Conservation (phyloP, 2,113 vertebrate species). For the Hassar affinis region DNA sequence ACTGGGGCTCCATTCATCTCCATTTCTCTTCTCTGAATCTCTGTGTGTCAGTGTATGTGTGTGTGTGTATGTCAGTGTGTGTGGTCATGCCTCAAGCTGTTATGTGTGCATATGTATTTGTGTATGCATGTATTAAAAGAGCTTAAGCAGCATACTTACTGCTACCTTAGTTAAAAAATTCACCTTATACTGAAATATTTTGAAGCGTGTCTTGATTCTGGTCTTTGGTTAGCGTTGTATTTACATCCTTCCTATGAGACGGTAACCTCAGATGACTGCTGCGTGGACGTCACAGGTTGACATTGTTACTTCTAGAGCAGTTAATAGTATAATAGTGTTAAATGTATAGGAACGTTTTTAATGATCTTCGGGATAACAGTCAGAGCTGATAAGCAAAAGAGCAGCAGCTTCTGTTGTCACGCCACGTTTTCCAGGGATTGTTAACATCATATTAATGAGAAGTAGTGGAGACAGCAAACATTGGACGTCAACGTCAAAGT, state of each 20-base stretch:
- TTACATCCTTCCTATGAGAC: neutral
- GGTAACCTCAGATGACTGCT: neutral
- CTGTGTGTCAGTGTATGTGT: constrained; percentile 41
- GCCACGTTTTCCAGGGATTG: neutral
- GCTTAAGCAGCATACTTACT: constrained; percentile 34
- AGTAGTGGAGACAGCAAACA: neutral
- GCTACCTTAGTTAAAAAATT: constrained; percentile 28
- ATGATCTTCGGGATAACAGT: neutral
- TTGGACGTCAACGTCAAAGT: neutral
- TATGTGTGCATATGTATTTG: neutral
- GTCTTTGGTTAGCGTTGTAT: neutral
- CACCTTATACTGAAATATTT: neutral
- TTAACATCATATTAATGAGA: neutral
- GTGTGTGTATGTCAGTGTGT: constrained; percentile 22
- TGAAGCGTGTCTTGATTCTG: neutral
- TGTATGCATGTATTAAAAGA: constrained; percentile 10
- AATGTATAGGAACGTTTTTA: neutral
- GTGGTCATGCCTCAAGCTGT: neutral
- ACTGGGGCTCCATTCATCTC: constrained; percentile 84
- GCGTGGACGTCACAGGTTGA: neutral
- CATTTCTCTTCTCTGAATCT: constrained; percentile 70
- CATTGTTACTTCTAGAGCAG: neutral
- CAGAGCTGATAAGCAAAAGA: neutral
- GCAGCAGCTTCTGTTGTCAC: neutral
- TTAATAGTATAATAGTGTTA: neutral